Evolutionary conservation across 2,888 invertebrate genomes (phyloP), one percentile per base, ranked within the genome.

Genomic region (Crocallis elinguaria): DNA sequence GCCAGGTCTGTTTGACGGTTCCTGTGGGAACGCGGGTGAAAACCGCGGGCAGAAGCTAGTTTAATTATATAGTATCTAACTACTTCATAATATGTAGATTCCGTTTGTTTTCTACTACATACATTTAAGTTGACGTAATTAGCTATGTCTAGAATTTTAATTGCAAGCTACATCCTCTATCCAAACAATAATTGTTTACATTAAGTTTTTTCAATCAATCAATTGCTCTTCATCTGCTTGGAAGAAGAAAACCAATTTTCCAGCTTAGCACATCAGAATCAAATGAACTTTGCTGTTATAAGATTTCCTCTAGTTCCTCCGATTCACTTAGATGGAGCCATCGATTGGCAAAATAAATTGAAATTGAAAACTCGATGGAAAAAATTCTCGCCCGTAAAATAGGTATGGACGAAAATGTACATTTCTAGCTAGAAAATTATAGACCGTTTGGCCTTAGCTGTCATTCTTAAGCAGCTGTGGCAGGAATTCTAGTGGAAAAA

Each of bases 301-400:
- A 32, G 43, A 43, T 25, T 42, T 27, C 49, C 30, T 19, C 49
- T 42, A 42, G 36, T 30, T 30, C 36, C 35, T 30, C 27, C 35
- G 27, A 32, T 43, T 43, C 37, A 32, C 19, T 43, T 38, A 32
- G 42, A 45, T 11, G 36, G 27, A 35, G 6, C 21, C 42, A 36
- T 13, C 21, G 29, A 11, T 37, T 36, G 49, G 19, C 1, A 16
- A 29, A 30, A 36, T 27, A 39, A 35, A 33, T 36, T 39, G 17
- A 30, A 37, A 21, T 29, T 32, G 27, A 13, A 49, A 29, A 29
- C 19, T 36, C 29, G 14, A 35, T 49, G 27, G 33, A 27, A 25
- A 49, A 17, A 41, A 12, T 17, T 7, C 9, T 30, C 23, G 13
- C 23, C 9, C 9, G 29, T n/a, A n/a, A 29, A 8, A n/a, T 19